Conservation (phyloP, 1,140 invertebrate species). For the Hydropsyche tenuis region DNA sequence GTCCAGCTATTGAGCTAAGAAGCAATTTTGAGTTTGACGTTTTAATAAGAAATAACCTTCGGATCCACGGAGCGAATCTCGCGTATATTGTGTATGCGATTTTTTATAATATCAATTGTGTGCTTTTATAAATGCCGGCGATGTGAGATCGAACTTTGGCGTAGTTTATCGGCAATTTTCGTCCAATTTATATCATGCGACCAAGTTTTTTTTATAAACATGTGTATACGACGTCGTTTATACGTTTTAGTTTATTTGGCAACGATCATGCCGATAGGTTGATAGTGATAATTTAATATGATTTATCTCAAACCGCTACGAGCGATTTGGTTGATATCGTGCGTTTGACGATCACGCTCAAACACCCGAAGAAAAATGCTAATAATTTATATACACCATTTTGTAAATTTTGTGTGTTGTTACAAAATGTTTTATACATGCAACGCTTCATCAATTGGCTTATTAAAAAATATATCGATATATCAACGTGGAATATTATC, state of each 20-base stretch:
- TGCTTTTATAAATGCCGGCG: neutral
- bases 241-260: slow-evolving; percentile 20
- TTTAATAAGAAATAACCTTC: slow-evolving; percentile 44
- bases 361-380: slow-evolving; percentile 10
- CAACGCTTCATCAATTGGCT: neutral
- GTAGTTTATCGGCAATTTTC: slow-evolving; percentile 1
- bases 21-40: slow-evolving; percentile 47
- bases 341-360: slow-evolving; percentile 28
- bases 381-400: slow-evolving; percentile 18
- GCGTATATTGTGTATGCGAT: neutral
- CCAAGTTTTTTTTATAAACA: neutral
- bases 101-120: slow-evolving; percentile 11
- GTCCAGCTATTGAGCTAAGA: slow-evolving; percentile 27
- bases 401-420: slow-evolving; percentile 5
- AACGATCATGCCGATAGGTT: slow-evolving; percentile 35
- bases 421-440: neutral
- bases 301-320: slow-evolving; percentile 27
- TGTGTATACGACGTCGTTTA: neutral
- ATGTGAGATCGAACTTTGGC: neutral
- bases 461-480: too few species aligned
- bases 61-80: neutral
- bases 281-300: slow-evolving; percentile 34
- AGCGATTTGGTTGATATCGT: slow-evolving; percentile 24
- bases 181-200: slow-evolving; percentile 8
- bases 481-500: too few species aligned